phyloP scores from a whole-genome alignment of 2,113 vertebrate species.

The Protobothrops flavoviridis region DNA sequence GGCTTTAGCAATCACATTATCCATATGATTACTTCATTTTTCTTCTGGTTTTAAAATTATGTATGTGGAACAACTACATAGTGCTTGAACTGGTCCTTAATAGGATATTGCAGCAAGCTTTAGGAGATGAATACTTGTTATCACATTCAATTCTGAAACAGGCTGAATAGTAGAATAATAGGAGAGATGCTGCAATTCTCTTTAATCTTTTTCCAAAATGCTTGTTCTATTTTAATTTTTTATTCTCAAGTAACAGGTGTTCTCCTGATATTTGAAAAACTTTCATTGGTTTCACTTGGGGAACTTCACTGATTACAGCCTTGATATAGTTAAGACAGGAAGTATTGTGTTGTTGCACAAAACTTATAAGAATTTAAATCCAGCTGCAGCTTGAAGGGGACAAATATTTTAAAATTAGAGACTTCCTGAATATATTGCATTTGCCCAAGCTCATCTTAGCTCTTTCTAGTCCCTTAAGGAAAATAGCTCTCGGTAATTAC shows the following conservation, averaged over 20 bases:
- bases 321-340: background rate
- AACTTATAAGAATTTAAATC: background rate
- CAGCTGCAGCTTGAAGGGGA: background rate
- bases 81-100: background rate
- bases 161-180: background rate
- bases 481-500: background rate
- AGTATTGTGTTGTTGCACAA: background rate
- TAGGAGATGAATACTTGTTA: background rate
- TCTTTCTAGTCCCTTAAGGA: background rate
- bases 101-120: background rate
- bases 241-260: background rate
- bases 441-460: background rate
- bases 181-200: background rate
- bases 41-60: background rate
- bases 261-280: background rate
- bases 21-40: background rate
- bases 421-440: background rate
- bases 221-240: background rate
- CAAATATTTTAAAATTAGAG: slow-evolving; percentile 10
- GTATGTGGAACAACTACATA: background rate
- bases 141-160: background rate
- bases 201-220: background rate
- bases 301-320: background rate
- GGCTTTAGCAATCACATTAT: background rate
- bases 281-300: background rate